Base-by-base conservation (phyloP, 1,140 invertebrate species). In the Cataglyphis hispanica region DNA sequence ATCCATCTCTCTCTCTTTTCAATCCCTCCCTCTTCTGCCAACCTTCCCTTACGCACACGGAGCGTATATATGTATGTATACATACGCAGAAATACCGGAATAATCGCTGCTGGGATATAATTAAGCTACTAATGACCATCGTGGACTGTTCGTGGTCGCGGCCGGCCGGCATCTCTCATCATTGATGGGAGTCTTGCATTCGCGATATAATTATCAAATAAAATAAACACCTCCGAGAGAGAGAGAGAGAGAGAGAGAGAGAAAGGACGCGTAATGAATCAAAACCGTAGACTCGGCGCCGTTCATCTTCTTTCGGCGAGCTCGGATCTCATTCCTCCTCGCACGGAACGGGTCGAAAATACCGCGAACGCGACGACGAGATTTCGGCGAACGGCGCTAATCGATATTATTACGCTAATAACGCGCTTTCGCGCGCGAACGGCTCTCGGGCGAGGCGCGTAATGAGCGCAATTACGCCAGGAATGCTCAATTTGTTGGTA, bases 121-220 rank as follows among this genome's bases (percentile, higher is more conserved):
- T 93, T 93, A 93, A 93, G 92, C 87, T 90, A 85, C 93, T 93
- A 93, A 93, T 93, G 92, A 93, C 89, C 90, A 89, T 77, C 78
- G 78, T 88, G 87, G 58, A 67, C 40, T 40, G 56, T 64, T 37
- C 40, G 11, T 31, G 56, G 50, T 19, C n/a, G 37, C 27, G n/a
- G 40, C 60, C 46, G 16, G 63, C 46, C 19, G 34, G 40, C 60
- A 85, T 60, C 27, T 4, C 81, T 64, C 43, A 80, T 63, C 37
- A 50, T 8, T 27, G 58, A 46, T 27, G 8, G 13, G 60, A 64
- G 74, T 31, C 75, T 63, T 69, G 63, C 83, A 19, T 27, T 85
- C 63, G 56, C 81, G 84, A 90, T 92, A 90, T 92, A 92, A 92
- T 92, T 92, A 92, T 91, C 87, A 86, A 93, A 92, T 92, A 93